These are phyloP conservation scores for Heteropelma amictum DNA, from an alignment of 2,888 invertebrate genomes.

Conservation along the genomic window DNA sequence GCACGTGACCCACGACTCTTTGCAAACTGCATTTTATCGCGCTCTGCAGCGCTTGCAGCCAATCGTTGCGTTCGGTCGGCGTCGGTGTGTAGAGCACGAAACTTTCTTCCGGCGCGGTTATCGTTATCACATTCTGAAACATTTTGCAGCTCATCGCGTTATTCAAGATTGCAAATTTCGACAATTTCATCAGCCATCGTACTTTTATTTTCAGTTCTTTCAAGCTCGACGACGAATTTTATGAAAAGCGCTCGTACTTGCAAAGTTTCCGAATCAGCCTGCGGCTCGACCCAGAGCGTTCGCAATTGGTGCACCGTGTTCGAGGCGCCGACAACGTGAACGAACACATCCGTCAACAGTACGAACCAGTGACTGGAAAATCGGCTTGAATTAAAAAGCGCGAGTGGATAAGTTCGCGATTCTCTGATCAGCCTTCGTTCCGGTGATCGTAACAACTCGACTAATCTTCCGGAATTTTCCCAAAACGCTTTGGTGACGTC, in stretches of 20 bases:
- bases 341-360: conserved; percentile 88
- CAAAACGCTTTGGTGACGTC: conserved; percentile 86
- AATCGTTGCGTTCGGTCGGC: conserved; percentile 87
- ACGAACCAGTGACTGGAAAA: conserved; percentile 90
- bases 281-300: conserved; percentile 89
- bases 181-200: neutral
- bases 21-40: conserved; percentile 85
- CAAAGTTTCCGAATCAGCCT: conserved; percentile 83
- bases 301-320: conserved; percentile 84
- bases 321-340: conserved; percentile 85
- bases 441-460: conserved; percentile 82
- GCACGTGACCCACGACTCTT: conserved; percentile 82
- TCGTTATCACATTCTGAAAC: conserved; percentile 81
- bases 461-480: conserved; percentile 84
- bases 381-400: conserved; percentile 84
- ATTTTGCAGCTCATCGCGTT: neutral
- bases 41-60: conserved; percentile 87
- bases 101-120: conserved; percentile 89
- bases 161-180: neutral
- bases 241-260: conserved; percentile 76
- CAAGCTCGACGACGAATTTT: neutral
- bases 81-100: conserved; percentile 84
- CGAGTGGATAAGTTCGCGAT: conserved; percentile 85
- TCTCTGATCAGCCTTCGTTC: conserved; percentile 88
- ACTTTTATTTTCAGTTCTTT: neutral